These are phyloP conservation scores for Tyrophagus putrescentiae DNA, from an alignment of 1,140 invertebrate species.

Conservation along the genomic window DNA sequence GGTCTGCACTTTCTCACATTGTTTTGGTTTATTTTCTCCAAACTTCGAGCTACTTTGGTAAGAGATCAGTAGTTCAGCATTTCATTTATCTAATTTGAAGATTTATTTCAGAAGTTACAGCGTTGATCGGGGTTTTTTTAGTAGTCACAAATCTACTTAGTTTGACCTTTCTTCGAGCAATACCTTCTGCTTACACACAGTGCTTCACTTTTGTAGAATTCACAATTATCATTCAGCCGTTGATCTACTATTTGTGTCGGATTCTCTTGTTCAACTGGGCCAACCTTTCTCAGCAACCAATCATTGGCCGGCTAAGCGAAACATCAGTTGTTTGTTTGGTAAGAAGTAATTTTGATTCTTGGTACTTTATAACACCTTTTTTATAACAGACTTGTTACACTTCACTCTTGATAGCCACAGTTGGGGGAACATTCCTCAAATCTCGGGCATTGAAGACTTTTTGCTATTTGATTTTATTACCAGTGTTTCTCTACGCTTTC, in stretches of 20 bases:
- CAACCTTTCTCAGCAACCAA: neutral
- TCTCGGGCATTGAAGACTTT: neutral
- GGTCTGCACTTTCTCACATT: neutral
- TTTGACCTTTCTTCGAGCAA: neutral
- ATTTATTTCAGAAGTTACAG: neutral
- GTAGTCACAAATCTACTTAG: neutral
- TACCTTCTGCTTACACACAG: neutral
- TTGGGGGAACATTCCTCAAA: neutral
- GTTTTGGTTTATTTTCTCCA: neutral
- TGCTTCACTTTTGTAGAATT: constrained; percentile 16
- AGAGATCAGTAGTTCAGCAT: neutral
- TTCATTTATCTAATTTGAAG: neutral
- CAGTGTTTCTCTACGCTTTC: neutral
- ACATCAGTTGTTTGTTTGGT: constrained; percentile 1
- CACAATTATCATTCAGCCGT: neutral
- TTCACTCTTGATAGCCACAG: neutral
- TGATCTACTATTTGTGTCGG: neutral
- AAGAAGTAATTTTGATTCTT: constrained; percentile 1
- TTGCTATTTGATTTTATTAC: constrained; percentile 10
- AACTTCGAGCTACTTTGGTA: neutral
- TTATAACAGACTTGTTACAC: constrained; percentile 1
- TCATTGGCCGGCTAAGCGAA: neutral
- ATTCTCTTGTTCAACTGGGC: neutral
- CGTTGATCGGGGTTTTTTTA: neutral
- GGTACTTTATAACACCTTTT: neutral